A percentile compares a stretch with the other conserved stretches of the same genome.
Evolutionary conservation across 2,888 invertebrate genomes (phyloP).

Genomic region (Noctua comes): DNA sequence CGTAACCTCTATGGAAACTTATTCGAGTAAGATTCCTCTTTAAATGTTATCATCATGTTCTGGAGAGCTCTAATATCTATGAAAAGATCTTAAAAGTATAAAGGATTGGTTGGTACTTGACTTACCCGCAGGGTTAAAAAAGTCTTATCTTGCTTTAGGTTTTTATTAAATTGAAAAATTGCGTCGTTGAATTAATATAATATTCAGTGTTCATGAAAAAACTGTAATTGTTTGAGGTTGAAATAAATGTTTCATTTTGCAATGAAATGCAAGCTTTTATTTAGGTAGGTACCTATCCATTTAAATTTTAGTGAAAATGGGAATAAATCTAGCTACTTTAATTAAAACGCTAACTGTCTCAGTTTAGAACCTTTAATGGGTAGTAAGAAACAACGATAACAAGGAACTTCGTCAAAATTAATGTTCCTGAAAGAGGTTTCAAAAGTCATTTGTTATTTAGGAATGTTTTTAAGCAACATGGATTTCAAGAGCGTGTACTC

Average conservation of each 20-base stretch:
- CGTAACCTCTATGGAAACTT: slow-evolving; percentile 16
- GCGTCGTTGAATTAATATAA: neutral
- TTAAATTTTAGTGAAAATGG: neutral
- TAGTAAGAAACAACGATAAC: neutral
- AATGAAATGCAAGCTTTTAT: neutral
- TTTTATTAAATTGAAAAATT: slow-evolving; percentile 22
- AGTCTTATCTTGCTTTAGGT: neutral
- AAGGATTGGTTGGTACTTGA: slow-evolving; percentile 24
- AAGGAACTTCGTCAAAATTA: slow-evolving; percentile 4
- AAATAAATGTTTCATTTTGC: neutral
- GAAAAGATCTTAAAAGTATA: slow-evolving; percentile 15
- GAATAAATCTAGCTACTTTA: neutral
- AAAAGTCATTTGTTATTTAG: neutral
- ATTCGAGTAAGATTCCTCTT: slow-evolving; percentile 19
- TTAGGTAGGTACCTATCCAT: neutral
- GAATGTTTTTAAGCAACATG: neutral
- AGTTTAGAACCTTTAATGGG: neutral
- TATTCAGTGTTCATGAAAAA: neutral
- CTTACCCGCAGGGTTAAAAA: neutral
- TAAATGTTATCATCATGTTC: slow-evolving; percentile 15
- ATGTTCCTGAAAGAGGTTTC: neutral
- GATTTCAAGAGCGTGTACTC: neutral
- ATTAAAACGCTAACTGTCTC: slow-evolving; percentile 1
- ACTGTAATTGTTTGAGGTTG: neutral
- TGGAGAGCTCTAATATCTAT: slow-evolving; percentile 10